phyloP scores from a whole-genome alignment of 2,888 invertebrate species.

The Diaperis boleti region DNA sequence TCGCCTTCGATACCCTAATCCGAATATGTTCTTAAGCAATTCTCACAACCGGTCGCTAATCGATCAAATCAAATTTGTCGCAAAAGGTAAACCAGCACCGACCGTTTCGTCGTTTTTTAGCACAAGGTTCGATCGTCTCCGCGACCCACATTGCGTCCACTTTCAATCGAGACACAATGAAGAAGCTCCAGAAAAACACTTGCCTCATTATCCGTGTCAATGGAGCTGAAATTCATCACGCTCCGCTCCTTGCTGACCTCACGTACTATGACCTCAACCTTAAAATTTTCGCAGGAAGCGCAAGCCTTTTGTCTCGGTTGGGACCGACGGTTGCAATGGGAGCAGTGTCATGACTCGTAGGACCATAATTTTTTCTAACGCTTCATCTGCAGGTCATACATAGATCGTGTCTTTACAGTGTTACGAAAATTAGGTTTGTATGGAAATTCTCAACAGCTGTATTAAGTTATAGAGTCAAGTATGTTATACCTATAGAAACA shows the following conservation, averaged over 20 bases:
- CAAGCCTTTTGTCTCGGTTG: slow-evolving; percentile 1
- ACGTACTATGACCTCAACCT: slow-evolving; percentile 4
- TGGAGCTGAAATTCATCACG: slow-evolving; percentile 16
- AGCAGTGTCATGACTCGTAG: too few relatives aligned
- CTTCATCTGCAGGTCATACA: too few relatives aligned
- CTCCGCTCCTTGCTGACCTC: slow-evolving; percentile 4
- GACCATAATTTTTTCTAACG: too few relatives aligned
- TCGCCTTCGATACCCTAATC: too few relatives aligned
- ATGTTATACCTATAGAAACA: too few relatives aligned
- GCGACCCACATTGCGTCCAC: slow-evolving; percentile 5
- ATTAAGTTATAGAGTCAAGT: too few relatives aligned
- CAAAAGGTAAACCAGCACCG: slow-evolving; percentile 2
- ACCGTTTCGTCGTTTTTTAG: slow-evolving; percentile 1
- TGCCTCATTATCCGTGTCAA: slow-evolving; percentile 11
- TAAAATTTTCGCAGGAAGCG: neutral
- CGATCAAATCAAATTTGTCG: neutral
- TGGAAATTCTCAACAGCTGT: too few relatives aligned
- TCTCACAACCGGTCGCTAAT: neutral
- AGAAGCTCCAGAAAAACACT: slow-evolving; percentile 21
- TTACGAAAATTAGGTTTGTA: too few relatives aligned
- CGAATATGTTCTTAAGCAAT: neutral
- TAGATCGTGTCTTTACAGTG: too few relatives aligned
- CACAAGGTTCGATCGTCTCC: neutral
- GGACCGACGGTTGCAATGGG: too few relatives aligned
- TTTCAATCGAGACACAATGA: slow-evolving; percentile 13